A percentile compares a stretch with the other conserved stretches of the same genome.
These are phyloP conservation scores for Desmodus rotundus DNA, from an alignment of 2,113 vertebrate species.

Conservation along the genomic window DNA sequence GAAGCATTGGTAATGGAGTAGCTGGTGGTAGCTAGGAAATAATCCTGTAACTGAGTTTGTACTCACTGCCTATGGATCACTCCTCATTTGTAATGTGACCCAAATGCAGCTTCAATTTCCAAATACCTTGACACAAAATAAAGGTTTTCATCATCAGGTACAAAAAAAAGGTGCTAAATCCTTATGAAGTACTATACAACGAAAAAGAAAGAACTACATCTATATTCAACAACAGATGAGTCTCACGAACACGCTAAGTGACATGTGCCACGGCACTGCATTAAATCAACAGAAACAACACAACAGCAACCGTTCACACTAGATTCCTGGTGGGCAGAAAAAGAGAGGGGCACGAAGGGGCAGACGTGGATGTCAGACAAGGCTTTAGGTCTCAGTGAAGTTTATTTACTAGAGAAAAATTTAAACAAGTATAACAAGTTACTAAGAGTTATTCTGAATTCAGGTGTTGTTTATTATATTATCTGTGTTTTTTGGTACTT, in stretches of 20 bases:
- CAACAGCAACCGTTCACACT: neutral
- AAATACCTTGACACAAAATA: too few species aligned
- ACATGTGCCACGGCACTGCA: fast-evolving
- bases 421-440: neutral
- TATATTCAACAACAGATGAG: neutral
- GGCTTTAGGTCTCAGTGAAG: neutral
- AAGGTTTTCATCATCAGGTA: too few species aligned
- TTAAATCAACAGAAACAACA: too few species aligned
- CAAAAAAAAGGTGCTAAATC: neutral
- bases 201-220: neutral
- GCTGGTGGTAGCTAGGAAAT: too few species aligned
- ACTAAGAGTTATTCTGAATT: neutral
- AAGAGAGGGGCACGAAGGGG: neutral
- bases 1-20: too few species aligned
- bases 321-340: neutral
- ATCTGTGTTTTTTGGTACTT: neutral
- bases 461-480: neutral
- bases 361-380: neutral
- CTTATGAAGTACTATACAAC: neutral
- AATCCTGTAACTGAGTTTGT: too few species aligned
- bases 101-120: too few species aligned
- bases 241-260: neutral
- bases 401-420: neutral
- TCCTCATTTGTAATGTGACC: too few species aligned
- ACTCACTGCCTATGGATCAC: too few species aligned